Conservation (phyloP, 1,140 invertebrate genomes). For the Ceratoteleas bidentatus region DNA sequence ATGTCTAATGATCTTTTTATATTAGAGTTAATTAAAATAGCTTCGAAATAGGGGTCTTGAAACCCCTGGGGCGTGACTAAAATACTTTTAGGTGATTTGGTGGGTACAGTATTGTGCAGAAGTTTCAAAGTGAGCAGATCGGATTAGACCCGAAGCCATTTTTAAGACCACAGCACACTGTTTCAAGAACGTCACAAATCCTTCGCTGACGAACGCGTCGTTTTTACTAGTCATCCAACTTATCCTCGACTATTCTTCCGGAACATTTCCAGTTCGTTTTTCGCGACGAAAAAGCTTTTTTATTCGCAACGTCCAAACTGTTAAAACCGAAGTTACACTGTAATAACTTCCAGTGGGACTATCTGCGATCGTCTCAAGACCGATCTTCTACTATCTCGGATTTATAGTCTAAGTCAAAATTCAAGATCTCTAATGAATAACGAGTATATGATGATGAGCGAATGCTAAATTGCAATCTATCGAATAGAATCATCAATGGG, state of each 20-base stretch:
- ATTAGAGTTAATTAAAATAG: slow-evolving; percentile 29
- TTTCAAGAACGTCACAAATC: slow-evolving; percentile 28
- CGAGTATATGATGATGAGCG: too few species aligned
- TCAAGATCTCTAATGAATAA: too few species aligned
- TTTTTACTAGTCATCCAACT: neutral
- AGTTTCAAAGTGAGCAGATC: slow-evolving; percentile 29
- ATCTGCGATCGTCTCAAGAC: too few species aligned
- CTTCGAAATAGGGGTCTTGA: neutral
- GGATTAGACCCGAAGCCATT: slow-evolving; percentile 32
- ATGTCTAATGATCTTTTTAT: slow-evolving; percentile 16
- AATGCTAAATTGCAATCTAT: too few species aligned
- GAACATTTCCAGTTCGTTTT: neutral
- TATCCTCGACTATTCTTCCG: neutral
- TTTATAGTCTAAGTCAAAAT: too few species aligned
- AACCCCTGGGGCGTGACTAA: slow-evolving; percentile 17
- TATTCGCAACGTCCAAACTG: neutral
- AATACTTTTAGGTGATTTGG: slow-evolving; percentile 34
- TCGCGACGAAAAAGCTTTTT: neutral
- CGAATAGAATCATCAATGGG: too few species aligned
- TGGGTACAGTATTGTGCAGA: slow-evolving; percentile 10
- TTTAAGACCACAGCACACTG: slow-evolving; percentile 24
- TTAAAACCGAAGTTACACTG: too few species aligned
- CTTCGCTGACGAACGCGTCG: neutral
- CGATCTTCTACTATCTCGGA: too few species aligned
- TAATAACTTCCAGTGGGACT: too few species aligned